Evolutionary conservation across 53 echinoderm and acorn worm genomes (phyloP), one percentile per base, ranked within the genome.

Genomic region (Actinopyga echinites): DNA sequence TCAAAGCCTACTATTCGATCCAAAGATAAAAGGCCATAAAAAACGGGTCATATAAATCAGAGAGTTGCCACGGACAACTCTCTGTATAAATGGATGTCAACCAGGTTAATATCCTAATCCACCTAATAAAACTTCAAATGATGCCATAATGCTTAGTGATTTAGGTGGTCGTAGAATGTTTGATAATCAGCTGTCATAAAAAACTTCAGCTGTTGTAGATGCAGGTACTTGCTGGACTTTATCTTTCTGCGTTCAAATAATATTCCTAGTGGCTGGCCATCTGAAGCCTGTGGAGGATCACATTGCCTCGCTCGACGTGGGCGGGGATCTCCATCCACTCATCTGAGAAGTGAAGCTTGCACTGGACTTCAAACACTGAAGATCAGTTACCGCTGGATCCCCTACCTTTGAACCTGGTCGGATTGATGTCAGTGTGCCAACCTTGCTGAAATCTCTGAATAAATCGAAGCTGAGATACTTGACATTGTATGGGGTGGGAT

Each of bases 351-450:
- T 45, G 57, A 1, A 85, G 63, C 65, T 85, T 78, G 32, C 57
- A 78, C 43, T 85, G 86, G 40, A 85, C 64, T 64, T 85, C 57
- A 44, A 43, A 24, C 78, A 38, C 5, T 64, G 60, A 2, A 85
- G 11, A 42, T 85, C 37, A 21, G 79, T 85, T 22, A 85, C 86
- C 2, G 86, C 80, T 82, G 86, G 86, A 34, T 85, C 79, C n/a
- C 86, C 79, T 79, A 79, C 86, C 86, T 79, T 85, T 37, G 40
- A 79, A 29, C 25, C 86, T 59, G 64, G 86, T 79, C 86, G 49
- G 61, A 86, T 86, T 38, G 87, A 86, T 29, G 81, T n/a, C 31
- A 79, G 21, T 57, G 79, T 60, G 64, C 78, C 79, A 13, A 44
- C n/a, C 24, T 79, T 86, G 38, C 43, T 57, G 49, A 36, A 86